These are phyloP conservation scores for Rhamnusium bicolor DNA, from an alignment of 2,888 invertebrate species.

Conservation along the genomic window DNA sequence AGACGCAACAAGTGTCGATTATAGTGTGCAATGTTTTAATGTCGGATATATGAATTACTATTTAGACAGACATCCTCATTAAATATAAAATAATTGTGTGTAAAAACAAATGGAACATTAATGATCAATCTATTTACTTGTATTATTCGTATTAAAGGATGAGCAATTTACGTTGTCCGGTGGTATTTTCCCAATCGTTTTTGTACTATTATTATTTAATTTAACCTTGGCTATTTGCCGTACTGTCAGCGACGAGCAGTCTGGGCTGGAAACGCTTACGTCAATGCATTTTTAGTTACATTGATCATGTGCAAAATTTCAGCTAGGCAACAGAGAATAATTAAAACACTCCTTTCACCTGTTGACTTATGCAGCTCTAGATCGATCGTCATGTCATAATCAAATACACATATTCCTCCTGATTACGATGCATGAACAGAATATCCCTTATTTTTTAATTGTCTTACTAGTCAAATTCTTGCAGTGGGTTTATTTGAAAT, in stretches of 20 bases:
- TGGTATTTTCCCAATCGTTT: slow-evolving; percentile 8
- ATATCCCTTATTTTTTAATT: too few relatives aligned
- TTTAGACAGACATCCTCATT: too few relatives aligned
- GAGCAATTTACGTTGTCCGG: slow-evolving; percentile 2
- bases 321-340: slow-evolving; percentile 1
- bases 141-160: not conserved
- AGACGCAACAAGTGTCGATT: too few relatives aligned
- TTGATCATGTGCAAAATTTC: slow-evolving; percentile 25
- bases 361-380: not conserved
- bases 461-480: too few relatives aligned
- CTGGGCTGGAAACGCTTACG: slow-evolving; percentile 44
- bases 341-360: slow-evolving; percentile 2
- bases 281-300: slow-evolving; percentile 47
- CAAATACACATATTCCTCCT: too few relatives aligned
- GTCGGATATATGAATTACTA: too few relatives aligned
- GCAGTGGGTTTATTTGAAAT: too few relatives aligned
- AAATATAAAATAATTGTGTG: too few relatives aligned
- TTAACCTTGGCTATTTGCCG: slow-evolving; percentile 24
- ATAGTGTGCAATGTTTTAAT: too few relatives aligned
- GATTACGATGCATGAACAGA: too few relatives aligned
- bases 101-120: too few relatives aligned
- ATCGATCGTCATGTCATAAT: not conserved
- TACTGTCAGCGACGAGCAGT: slow-evolving; percentile 49
- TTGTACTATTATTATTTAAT: not conserved
- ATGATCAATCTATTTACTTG: too few relatives aligned